A percentile compares a stretch with the other conserved stretches of the same genome.
Evolutionary conservation across 1,140 invertebrate genomes (phyloP).

Genomic region (Mamestra configurata): DNA sequence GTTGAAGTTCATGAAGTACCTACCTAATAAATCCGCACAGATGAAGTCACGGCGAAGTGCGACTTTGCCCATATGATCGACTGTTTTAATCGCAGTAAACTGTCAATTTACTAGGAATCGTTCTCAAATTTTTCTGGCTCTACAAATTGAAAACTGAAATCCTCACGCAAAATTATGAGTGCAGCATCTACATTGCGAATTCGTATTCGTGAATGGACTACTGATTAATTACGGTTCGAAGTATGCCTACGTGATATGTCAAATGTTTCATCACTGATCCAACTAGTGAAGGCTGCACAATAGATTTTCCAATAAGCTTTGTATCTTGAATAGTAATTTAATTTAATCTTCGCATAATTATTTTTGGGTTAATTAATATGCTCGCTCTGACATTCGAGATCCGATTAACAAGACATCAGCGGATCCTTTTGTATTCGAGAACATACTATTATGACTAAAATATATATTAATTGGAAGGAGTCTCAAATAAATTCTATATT

Average conservation of each 20-base stretch:
- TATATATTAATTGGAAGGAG: not conserved
- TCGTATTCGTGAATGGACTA: constrained; percentile 51
- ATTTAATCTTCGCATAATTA: constrained; percentile 39
- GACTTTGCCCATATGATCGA: too few relatives aligned
- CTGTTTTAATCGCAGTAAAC: too few relatives aligned
- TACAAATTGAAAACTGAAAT: constrained; percentile 18
- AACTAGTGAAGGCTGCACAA: constrained; percentile 41
- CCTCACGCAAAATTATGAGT: constrained; percentile 26
- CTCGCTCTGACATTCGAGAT: not conserved
- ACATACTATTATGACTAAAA: not conserved
- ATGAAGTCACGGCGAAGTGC: too few relatives aligned
- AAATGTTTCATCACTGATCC: constrained; percentile 52
- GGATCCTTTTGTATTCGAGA: not conserved
- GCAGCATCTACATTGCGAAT: constrained; percentile 47
- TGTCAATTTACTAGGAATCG: too few relatives aligned
- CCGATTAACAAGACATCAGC: not conserved
- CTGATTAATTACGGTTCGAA: constrained; percentile 52
- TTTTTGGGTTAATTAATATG: constrained; percentile 31
- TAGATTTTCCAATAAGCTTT: constrained; percentile 46
- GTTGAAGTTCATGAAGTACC: too few relatives aligned
- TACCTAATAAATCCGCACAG: too few relatives aligned
- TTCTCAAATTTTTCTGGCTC: too few relatives aligned
- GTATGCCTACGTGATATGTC: constrained; percentile 58
- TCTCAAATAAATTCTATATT: not conserved
- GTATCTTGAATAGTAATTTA: constrained; percentile 41